phyloP scores from a whole-genome alignment of 2,113 vertebrate genomes.

The Pygoscelis antarcticus region DNA sequence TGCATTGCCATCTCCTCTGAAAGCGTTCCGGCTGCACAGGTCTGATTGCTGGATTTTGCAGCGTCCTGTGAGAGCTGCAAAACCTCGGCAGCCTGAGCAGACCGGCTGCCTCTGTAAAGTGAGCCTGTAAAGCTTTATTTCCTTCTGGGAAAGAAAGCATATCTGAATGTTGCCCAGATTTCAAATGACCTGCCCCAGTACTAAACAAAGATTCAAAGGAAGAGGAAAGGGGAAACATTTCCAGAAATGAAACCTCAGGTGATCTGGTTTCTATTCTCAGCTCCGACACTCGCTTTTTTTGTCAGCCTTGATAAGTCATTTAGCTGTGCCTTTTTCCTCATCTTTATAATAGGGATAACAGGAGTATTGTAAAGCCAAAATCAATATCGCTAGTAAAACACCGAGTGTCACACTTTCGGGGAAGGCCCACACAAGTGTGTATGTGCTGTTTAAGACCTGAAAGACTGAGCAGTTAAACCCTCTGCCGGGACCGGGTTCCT shows the following conservation, averaged over 20 bases:
- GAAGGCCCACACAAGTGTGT: slow-evolving; percentile 23
- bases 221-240: not conserved
- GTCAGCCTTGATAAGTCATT: slow-evolving; percentile 39
- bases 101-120: slow-evolving; percentile 30
- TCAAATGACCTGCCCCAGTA: not conserved
- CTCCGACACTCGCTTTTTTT: not conserved
- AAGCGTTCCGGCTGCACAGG: not conserved
- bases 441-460: not conserved
- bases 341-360: slow-evolving; percentile 23
- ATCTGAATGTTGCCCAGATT: slow-evolving; percentile 40
- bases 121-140: slow-evolving; percentile 44
- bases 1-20: slow-evolving; percentile 16
- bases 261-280: slow-evolving; percentile 52
- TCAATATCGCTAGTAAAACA: not conserved
- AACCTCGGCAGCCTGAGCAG: not conserved
- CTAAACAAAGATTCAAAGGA: slow-evolving; percentile 12
- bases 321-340: not conserved
- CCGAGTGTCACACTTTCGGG: not conserved
- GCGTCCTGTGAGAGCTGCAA: slow-evolving; percentile 54
- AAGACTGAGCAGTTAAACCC: not conserved
- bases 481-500: not conserved
- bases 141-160: slow-evolving; percentile 38
- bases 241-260: slow-evolving; percentile 50
- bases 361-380: slow-evolving; percentile 25
- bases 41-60: slow-evolving; percentile 52